phyloP scores from a whole-genome alignment of 2,113 vertebrate species.

The Baryphthengus martii region DNA sequence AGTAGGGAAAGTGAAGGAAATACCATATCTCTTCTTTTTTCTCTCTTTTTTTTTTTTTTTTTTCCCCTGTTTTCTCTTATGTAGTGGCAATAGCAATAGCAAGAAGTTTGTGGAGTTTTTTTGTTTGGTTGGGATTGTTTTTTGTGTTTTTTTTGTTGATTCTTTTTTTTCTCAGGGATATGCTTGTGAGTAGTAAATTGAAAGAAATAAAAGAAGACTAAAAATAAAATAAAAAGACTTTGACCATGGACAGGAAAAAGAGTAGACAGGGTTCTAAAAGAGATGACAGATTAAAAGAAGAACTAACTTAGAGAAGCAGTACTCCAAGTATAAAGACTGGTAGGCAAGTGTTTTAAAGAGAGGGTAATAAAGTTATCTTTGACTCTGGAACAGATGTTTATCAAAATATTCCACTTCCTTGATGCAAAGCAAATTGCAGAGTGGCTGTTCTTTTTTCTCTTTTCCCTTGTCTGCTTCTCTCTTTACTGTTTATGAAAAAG shows the following conservation, averaged over 20 bases:
- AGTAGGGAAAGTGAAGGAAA: neutral
- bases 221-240: neutral
- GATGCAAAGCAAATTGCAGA: neutral
- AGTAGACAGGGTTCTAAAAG: neutral
- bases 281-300: neutral
- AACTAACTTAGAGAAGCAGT: neutral
- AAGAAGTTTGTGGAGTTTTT: neutral
- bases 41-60: neutral
- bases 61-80: neutral
- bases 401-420: neutral
- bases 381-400: neutral
- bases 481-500: neutral
- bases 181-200: neutral
- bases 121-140: too few relatives aligned
- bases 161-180: rapidly evolving
- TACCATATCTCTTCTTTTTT: rapidly evolving
- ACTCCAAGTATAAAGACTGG: neutral
- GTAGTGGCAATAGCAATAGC: neutral
- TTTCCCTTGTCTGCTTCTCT: neutral
- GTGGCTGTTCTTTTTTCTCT: neutral
- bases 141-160: neutral
- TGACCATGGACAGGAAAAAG: rapidly evolving
- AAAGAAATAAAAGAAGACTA: neutral
- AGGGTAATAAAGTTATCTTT: neutral
- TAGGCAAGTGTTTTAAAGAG: neutral